Base-by-base conservation (phyloP, 2,797 vertebrate genomes). In the Hyperoplus lanceolatus region DNA sequence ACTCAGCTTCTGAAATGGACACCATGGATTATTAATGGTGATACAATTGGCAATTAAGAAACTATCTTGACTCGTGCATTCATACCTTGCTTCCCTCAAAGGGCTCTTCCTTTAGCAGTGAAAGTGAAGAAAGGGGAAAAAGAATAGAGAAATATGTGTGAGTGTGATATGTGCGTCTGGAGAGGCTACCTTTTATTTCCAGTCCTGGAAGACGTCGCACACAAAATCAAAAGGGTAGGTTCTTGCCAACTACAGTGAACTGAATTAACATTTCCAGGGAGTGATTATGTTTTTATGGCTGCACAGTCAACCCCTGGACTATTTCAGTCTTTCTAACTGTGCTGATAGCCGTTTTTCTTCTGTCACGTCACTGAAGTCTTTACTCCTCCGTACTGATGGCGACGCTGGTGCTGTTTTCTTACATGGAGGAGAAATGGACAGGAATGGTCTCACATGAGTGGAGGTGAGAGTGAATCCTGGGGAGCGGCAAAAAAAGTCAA, bases 71-170 rank as follows among this genome's bases (percentile, higher is more conserved):
- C 65, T 86, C 79, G 58, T 87, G 87, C 70, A 77, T 62, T 89
- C 94, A 38, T 95, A 96, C 95, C 95, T 95, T 96, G 91, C 92
- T 95, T 82, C 95, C 95, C 90, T 94, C 95, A 93, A 95, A 96
- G 79, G 95, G 92, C 84, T 96, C 95, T 94, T 96, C 95, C 95
- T 96, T 96, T 91, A 95, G 92, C 93, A 91, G 89, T 89, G 91
- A 90, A 88, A 81, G 73, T 83, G 16, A 51, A 70, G 21, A 16
- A 67, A 29, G 29, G 29, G 29, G 53, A 55, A 82, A 48, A 75
- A 71, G 87, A 86, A 55, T 61, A 89, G 57, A 94, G 68, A 92
- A 77, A 91, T 59, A 89, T 50, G 77, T 73, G 83, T 93, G 91
- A 94, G 77, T 80, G 86, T 72, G 43, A 79, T 62, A 46, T 55